These are phyloP conservation scores for Pharmacophagus antenor DNA, from an alignment of 2,888 invertebrate genomes.

Conservation along the genomic window DNA sequence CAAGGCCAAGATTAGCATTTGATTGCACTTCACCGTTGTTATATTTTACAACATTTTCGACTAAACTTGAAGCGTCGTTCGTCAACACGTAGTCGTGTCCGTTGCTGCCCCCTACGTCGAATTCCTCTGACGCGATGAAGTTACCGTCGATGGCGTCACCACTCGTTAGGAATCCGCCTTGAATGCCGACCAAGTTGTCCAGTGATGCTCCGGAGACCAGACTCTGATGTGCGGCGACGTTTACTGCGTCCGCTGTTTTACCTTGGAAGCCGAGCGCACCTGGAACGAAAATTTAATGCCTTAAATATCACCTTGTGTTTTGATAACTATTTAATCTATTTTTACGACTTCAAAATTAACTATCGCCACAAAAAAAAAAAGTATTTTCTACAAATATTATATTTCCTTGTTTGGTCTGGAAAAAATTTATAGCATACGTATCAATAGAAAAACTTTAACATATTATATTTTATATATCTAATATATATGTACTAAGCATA, in stretches of 20 bases:
- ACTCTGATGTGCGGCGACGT: conserved; percentile 74
- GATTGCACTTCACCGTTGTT: conserved; percentile 36
- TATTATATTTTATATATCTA: too few relatives aligned
- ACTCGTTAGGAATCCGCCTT: conserved; percentile 58
- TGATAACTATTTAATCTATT: conserved; percentile 2
- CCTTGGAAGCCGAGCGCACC: conserved; percentile 73
- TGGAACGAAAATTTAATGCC: conserved; percentile 36
- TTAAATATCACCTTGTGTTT: background rate
- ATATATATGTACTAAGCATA: too few relatives aligned
- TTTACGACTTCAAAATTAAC: too few relatives aligned
- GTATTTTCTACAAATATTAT: too few relatives aligned
- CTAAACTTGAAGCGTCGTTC: conserved; percentile 37
- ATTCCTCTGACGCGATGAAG: conserved; percentile 68
- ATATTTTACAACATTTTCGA: conserved; percentile 39
- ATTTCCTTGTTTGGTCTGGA: too few relatives aligned
- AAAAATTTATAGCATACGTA: too few relatives aligned
- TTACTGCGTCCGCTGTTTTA: conserved; percentile 70
- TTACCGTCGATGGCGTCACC: conserved; percentile 62
- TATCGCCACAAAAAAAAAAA: too few relatives aligned
- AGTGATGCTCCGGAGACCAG: conserved; percentile 69
- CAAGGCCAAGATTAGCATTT: conserved; percentile 51
- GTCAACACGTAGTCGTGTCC: conserved; percentile 40
- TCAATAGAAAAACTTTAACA: too few relatives aligned
- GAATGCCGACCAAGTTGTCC: conserved; percentile 71
- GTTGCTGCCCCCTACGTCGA: conserved; percentile 41